A percentile compares a stretch with the other conserved stretches of the same genome.
Evolutionary conservation across 1,140 invertebrate species (phyloP).

Genomic region (Conus ventricosus): DNA sequence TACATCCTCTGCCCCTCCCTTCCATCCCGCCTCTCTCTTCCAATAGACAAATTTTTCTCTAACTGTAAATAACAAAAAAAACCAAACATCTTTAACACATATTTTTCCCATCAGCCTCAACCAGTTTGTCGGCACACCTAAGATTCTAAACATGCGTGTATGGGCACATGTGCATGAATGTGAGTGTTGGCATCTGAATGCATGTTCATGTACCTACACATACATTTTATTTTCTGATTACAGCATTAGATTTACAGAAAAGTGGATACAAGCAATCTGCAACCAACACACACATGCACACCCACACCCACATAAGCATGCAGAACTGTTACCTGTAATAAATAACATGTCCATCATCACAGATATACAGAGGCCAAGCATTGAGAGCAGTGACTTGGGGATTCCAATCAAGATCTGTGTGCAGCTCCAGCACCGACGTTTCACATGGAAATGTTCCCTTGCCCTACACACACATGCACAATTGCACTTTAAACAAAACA

Average conservation of each 20-base stretch:
- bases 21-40: too few relatives aligned
- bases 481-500: not conserved
- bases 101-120: too few relatives aligned
- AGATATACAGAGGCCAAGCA: slow-evolving; percentile 76
- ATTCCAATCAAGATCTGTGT: slow-evolving; percentile 79
- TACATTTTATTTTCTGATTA: not conserved
- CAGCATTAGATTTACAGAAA: too few relatives aligned
- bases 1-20: too few relatives aligned
- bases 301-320: not conserved
- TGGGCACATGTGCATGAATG: too few relatives aligned
- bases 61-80: too few relatives aligned
- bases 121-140: too few relatives aligned
- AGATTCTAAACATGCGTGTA: too few relatives aligned
- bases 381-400: slow-evolving; percentile 74
- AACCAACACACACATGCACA: not conserved
- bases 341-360: slow-evolving; percentile 79
- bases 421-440: slow-evolving; percentile 78
- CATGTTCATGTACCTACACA: not conserved
- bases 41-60: too few relatives aligned
- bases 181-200: too few relatives aligned
- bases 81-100: too few relatives aligned
- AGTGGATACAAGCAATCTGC: too few relatives aligned
- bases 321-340: slow-evolving; percentile 78
- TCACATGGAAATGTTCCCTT: slow-evolving; percentile 79
- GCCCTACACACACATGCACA: slow-evolving; percentile 62